Percentiles rank a stretch among this genome's conserved stretches.
phyloP scores from a whole-genome alignment of 2,113 vertebrate species.

The Thoracochromis brauschi region DNA sequence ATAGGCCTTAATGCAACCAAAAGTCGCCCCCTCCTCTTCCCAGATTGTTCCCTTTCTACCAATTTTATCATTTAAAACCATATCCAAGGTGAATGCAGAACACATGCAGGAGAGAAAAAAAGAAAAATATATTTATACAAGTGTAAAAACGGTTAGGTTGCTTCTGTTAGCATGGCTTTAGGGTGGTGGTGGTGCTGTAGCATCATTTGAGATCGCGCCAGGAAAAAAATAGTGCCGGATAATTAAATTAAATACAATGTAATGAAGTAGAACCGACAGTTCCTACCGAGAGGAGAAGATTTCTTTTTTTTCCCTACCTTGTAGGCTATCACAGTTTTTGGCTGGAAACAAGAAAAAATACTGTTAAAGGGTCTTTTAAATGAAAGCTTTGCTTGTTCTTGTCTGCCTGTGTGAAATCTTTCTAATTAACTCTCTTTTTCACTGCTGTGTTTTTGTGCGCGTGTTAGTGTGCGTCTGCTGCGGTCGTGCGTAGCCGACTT shows the following conservation, averaged over 20 bases:
- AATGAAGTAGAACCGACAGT: slow-evolving; percentile 37
- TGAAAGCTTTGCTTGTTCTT: slow-evolving; percentile 51
- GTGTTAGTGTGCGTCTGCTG: neutral
- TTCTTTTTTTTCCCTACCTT: neutral
- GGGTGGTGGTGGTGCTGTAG: neutral
- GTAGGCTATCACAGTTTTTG: slow-evolving; percentile 10
- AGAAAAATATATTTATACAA: neutral
- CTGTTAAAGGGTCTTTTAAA: slow-evolving; percentile 27
- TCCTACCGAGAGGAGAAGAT: slow-evolving; percentile 1
- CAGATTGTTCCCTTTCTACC: neutral
- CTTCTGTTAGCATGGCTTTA: slow-evolving; percentile 12
- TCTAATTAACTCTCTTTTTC: slow-evolving; percentile 51
- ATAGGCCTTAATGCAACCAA: slow-evolving; percentile 28
- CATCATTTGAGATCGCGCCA: slow-evolving; percentile 24
- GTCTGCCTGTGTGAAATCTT: slow-evolving; percentile 51
- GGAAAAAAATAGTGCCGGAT: slow-evolving; percentile 16
- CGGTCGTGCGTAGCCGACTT: neutral
- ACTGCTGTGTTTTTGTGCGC: neutral
- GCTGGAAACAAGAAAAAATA: slow-evolving; percentile 35
- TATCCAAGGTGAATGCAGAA: slow-evolving; percentile 43
- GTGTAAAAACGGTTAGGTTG: slow-evolving; percentile 17
- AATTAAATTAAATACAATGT: slow-evolving; percentile 51
- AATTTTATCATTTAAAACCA: slow-evolving; percentile 34
- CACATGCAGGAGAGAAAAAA: neutral
- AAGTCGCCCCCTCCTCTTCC: neutral